Percentiles rank a stretch among this genome's conserved stretches.
Conservation (phyloP, 2,113 vertebrate genomes). For the Hepsetus odoe region DNA sequence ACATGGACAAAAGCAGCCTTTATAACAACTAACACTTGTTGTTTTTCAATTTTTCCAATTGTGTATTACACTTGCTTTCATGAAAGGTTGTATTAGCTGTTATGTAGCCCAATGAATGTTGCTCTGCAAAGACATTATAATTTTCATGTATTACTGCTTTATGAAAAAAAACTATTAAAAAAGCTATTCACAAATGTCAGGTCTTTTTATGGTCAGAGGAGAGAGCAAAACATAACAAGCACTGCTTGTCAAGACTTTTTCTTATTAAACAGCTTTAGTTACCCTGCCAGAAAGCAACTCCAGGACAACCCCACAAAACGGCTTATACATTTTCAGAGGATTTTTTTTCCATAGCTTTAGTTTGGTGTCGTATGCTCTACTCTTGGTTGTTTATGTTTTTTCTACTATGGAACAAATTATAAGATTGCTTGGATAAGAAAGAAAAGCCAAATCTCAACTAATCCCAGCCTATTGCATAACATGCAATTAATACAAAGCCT, state of each 20-base stretch:
- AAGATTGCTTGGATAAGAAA: not conserved
- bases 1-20: too few species aligned
- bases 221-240: not conserved
- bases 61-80: too few species aligned
- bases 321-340: not conserved
- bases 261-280: not conserved
- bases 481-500: slow-evolving; percentile 1
- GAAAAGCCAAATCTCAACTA: not conserved
- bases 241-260: slow-evolving; percentile 15
- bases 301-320: not conserved
- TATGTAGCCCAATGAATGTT: too few species aligned
- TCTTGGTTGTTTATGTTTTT: not conserved
- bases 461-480: not conserved
- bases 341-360: not conserved
- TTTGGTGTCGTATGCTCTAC: not conserved
- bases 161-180: too few species aligned
- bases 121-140: too few species aligned
- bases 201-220: not conserved
- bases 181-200: slow-evolving; percentile 11
- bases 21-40: too few species aligned
- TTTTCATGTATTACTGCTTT: too few species aligned
- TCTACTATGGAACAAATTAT: not conserved
- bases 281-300: not conserved
- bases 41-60: too few species aligned
- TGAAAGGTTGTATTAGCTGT: too few species aligned